These are phyloP conservation scores for cattle (Bos taurus) DNA, from an alignment of 2,113 vertebrate genomes.

Conservation along the genomic window DNA sequence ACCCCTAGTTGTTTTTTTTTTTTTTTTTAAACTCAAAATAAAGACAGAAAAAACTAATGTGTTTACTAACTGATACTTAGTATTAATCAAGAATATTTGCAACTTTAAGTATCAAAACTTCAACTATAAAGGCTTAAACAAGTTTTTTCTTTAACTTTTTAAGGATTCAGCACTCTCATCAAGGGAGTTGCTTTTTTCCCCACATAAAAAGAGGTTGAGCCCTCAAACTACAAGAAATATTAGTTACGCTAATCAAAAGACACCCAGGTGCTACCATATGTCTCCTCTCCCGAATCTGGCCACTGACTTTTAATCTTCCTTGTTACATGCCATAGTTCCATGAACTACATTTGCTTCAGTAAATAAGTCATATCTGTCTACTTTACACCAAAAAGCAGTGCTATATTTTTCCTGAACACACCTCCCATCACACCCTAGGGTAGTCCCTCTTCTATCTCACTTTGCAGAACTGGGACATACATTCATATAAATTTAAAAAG, in stretches of 20 bases:
- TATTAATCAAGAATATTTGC: background rate
- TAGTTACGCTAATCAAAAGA: background rate
- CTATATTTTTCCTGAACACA: background rate
- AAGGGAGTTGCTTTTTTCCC: background rate
- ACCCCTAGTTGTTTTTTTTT: background rate
- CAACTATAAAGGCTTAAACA: background rate
- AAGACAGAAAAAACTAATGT: background rate
- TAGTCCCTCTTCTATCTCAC: background rate
- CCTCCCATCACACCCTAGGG: background rate
- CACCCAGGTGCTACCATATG: background rate
- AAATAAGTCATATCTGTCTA: background rate
- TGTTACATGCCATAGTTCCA: background rate
- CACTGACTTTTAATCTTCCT: background rate
- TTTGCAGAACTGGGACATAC: background rate
- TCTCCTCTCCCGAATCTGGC: background rate
- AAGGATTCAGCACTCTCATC: background rate
- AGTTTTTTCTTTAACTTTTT: background rate
- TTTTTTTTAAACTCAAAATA: background rate
- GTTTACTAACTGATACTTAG: background rate
- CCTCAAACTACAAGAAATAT: background rate
- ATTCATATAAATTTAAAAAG: background rate
- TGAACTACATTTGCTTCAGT: background rate
- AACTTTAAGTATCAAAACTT: background rate
- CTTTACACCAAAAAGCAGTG: background rate
- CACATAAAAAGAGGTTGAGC: background rate